phyloP scores from a whole-genome alignment of 2,113 vertebrate species.

The Noturus placidus region DNA sequence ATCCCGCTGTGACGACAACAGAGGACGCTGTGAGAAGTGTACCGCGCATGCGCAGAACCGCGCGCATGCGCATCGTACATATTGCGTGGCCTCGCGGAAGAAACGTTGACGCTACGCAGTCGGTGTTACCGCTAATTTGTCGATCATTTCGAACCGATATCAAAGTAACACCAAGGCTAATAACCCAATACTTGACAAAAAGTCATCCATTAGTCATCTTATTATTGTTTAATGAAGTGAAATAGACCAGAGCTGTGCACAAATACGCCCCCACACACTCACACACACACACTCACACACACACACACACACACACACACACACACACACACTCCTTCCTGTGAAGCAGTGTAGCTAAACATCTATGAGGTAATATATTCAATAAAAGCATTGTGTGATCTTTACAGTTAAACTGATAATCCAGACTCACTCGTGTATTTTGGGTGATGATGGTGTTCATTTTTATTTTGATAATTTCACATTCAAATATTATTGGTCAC shows the following conservation, averaged over 20 bases:
- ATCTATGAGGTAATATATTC: too few relatives aligned
- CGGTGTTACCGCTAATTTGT: too few relatives aligned
- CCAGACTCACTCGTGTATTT: neutral
- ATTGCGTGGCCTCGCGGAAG: neutral
- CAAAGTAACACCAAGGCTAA: neutral
- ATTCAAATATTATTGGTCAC: too few relatives aligned
- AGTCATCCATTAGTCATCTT: neutral
- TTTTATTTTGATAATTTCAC: neutral
- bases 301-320: too few relatives aligned
- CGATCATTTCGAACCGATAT: neutral
- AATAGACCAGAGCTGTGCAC: neutral
- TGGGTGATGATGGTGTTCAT: neutral
- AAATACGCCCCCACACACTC: too few relatives aligned
- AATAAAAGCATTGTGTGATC: too few relatives aligned
- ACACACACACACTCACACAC: too few relatives aligned
- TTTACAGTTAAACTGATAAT: neutral
- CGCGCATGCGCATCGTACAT: neutral
- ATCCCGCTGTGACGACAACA: neutral
- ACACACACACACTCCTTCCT: too few relatives aligned
- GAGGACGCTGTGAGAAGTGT: neutral
- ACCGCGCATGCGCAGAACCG: neutral
- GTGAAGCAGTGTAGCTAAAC: neutral
- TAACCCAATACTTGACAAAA: neutral
- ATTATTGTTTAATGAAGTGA: neutral
- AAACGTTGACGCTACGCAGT: neutral